phyloP scores from a whole-genome alignment of 2,113 vertebrate genomes.

The Gymnarchus niloticus region DNA sequence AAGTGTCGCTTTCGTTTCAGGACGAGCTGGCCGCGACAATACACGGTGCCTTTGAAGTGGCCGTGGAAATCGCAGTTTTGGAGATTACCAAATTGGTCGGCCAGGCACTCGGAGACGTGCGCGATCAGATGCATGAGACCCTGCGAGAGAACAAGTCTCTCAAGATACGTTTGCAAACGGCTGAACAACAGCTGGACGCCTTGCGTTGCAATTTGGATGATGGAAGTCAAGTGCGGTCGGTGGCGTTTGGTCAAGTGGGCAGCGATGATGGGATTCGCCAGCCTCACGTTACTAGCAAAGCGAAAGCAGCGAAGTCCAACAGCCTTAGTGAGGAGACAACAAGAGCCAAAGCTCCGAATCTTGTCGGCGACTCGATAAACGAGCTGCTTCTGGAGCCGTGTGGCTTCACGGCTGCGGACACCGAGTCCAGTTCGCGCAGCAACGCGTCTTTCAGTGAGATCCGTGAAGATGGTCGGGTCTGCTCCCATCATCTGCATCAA shows the following conservation, averaged over 20 bases:
- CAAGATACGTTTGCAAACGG: constrained; percentile 43
- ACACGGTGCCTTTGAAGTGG: constrained; percentile 56
- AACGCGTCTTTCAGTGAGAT: constrained; percentile 39
- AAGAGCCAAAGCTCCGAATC: neutral
- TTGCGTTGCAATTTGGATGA: neutral
- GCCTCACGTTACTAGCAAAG: neutral
- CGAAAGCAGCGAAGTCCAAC: neutral
- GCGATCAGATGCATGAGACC: constrained; percentile 47
- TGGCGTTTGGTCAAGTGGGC: neutral
- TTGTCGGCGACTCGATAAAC: neutral
- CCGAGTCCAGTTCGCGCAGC: neutral
- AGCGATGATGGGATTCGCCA: neutral
- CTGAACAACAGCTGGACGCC: constrained; percentile 43
- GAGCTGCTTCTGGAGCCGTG: constrained; percentile 20
- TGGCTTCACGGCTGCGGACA: neutral
- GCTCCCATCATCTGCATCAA: constrained; percentile 24
- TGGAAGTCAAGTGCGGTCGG: neutral
- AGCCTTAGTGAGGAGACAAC: neutral
- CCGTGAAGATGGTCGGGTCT: constrained; percentile 37
- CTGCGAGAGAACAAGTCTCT: constrained; percentile 54
- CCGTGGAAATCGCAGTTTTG: constrained; percentile 54
- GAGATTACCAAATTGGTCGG: constrained; percentile 53
- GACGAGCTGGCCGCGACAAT: constrained; percentile 56
- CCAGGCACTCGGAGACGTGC: constrained; percentile 41
- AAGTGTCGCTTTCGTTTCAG: constrained; percentile 43